These are phyloP conservation scores for Pissodes strobi DNA, from an alignment of 1,140 invertebrate genomes.

Conservation along the genomic window DNA sequence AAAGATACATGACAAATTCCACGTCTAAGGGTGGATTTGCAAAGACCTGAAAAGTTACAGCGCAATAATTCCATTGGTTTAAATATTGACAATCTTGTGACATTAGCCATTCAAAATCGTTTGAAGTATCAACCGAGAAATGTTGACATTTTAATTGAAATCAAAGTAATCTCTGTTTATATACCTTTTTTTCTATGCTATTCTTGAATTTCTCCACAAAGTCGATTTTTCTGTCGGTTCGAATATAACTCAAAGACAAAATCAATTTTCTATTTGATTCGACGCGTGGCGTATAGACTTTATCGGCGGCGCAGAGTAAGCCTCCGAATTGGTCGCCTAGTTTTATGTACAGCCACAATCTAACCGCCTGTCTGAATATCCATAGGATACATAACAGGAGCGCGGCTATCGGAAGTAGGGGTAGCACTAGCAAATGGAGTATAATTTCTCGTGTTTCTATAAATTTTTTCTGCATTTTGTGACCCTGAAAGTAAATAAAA, in stretches of 20 bases:
- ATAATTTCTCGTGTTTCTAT: too few species aligned
- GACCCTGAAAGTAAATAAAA: too few species aligned
- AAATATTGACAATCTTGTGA: background rate
- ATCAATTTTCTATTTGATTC: background rate
- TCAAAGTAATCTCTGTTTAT: too few species aligned
- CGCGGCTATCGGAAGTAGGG: too few species aligned
- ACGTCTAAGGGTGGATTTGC: too few species aligned
- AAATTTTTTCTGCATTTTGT: too few species aligned
- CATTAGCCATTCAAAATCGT: background rate
- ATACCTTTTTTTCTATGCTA: too few species aligned
- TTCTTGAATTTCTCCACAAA: background rate
- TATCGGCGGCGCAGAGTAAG: background rate
- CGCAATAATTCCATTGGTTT: too few species aligned
- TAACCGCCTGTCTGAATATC: background rate
- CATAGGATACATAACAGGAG: background rate
- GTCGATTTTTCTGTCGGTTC: background rate
- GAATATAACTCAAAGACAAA: background rate
- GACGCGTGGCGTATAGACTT: background rate
- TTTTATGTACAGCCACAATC: background rate
- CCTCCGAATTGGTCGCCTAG: background rate
- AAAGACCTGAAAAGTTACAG: too few species aligned
- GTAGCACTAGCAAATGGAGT: too few species aligned
- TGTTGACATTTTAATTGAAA: too few species aligned
- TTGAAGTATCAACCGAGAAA: background rate
- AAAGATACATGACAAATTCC: too few species aligned